These are phyloP conservation scores for Drosophila multiciliata DNA, from an alignment of 2,888 invertebrate genomes.

Conservation along the genomic window DNA sequence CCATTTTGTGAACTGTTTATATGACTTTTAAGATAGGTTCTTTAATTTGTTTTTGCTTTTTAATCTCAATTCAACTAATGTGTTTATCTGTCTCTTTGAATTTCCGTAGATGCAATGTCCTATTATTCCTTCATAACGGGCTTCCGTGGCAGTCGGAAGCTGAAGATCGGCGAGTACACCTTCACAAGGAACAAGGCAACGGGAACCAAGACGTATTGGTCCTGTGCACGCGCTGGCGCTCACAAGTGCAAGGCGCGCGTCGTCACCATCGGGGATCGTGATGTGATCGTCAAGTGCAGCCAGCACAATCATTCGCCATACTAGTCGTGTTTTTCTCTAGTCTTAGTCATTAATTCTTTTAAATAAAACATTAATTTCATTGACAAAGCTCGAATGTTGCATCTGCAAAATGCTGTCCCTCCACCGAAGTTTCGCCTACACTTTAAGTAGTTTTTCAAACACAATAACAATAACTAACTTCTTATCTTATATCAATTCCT, in stretches of 20 bases:
- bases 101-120: constrained; percentile 64
- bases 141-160: constrained; percentile 85
- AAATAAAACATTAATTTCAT: constrained; percentile 47
- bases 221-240: constrained; percentile 84
- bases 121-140: constrained; percentile 84
- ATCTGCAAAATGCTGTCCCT: constrained; percentile 5
- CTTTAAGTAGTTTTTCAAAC: neutral
- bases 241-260: constrained; percentile 85
- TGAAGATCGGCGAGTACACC: constrained; percentile 84
- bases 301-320: constrained; percentile 85
- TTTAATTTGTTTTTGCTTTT: neutral
- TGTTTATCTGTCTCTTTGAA: constrained; percentile 25
- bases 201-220: constrained; percentile 84
- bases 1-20: constrained; percentile 24
- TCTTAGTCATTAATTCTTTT: constrained; percentile 31
- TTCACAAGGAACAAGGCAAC: constrained; percentile 85
- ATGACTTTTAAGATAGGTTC: constrained; percentile 7
- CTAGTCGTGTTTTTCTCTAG: constrained; percentile 62
- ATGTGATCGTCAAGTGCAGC: constrained; percentile 84
- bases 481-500: neutral
- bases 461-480: constrained; percentile 34
- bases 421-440: constrained; percentile 9
- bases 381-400: constrained; percentile 28
- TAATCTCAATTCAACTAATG: constrained; percentile 52
- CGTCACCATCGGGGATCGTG: constrained; percentile 84